Evolutionary conservation across 2,113 vertebrate genomes (phyloP).

Genomic region (Rhinolophus ferrumequinum): DNA sequence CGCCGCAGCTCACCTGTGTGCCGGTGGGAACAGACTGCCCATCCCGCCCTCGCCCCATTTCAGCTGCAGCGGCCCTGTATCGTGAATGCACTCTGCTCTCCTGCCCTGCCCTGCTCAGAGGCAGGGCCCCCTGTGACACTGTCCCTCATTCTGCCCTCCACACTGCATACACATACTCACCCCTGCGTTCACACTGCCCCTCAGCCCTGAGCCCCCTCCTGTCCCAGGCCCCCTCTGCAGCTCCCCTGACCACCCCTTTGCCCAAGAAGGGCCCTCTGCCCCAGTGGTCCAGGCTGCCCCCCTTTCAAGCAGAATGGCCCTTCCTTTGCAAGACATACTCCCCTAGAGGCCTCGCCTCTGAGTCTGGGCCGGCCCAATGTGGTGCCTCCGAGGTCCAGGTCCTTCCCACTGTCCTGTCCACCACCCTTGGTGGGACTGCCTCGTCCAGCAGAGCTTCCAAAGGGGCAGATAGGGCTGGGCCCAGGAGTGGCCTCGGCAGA

Average conservation of each 20-base stretch:
- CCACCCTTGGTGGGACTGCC: not conserved
- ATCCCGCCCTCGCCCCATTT: not conserved
- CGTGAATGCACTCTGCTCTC: accelerated
- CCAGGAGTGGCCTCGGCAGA: not conserved
- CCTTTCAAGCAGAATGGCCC: not conserved
- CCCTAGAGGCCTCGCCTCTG: not conserved
- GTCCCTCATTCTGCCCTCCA: not conserved
- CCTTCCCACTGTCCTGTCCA: accelerated
- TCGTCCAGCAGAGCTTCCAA: not conserved
- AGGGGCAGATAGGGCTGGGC: not conserved
- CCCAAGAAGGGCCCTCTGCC: not conserved
- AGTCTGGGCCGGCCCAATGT: not conserved
- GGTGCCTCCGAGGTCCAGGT: not conserved
- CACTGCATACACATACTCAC: accelerated
- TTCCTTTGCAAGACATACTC: not conserved
- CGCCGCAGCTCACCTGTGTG: accelerated
- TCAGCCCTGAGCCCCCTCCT: not conserved
- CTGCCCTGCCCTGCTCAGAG: not conserved
- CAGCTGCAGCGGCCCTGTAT: accelerated
- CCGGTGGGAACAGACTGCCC: not conserved
- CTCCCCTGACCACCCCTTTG: not conserved
- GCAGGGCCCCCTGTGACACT: accelerated
- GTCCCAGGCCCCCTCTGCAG: not conserved
- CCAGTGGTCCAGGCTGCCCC: not conserved
- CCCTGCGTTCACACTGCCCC: not conserved